These are phyloP conservation scores for Gallinago stenura DNA, from an alignment of 2,797 vertebrate genomes.

Conservation along the genomic window DNA sequence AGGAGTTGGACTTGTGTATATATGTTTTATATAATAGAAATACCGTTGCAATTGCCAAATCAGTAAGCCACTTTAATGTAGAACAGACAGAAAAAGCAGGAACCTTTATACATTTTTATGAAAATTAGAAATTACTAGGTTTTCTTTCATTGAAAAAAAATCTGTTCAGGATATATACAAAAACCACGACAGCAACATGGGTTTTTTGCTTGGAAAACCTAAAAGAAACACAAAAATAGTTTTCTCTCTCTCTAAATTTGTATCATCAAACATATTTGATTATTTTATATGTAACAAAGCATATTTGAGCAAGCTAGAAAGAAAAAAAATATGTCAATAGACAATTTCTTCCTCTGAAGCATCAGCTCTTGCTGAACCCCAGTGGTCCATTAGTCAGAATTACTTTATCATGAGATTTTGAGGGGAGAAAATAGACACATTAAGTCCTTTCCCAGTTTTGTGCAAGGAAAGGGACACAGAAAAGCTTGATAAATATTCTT, in stretches of 20 bases:
- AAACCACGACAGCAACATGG: neutral
- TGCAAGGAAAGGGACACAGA: neutral
- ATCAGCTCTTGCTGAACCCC: neutral
- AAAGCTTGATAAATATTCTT: neutral
- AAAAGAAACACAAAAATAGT: neutral
- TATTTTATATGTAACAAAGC: neutral
- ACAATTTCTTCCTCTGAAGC: neutral
- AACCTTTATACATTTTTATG: neutral
- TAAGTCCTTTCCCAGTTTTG: neutral
- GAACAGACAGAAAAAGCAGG: neutral
- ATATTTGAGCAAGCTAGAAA: neutral
- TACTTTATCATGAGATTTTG: neutral
- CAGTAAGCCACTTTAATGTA: neutral
- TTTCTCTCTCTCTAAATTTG: neutral
- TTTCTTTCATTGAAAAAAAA: neutral
- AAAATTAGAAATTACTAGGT: neutral
- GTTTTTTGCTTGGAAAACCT: neutral
- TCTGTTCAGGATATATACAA: neutral
- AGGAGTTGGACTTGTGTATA: neutral
- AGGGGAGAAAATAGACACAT: neutral
- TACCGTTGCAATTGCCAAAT: neutral
- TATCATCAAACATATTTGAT: neutral
- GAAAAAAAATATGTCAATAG: neutral
- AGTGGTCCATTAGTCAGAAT: neutral
- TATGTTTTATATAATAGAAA: neutral